Evolutionary conservation across 2,888 invertebrate species (phyloP), one percentile per base, ranked within the genome.

Genomic region (Caenorhabditis plicata): DNA sequence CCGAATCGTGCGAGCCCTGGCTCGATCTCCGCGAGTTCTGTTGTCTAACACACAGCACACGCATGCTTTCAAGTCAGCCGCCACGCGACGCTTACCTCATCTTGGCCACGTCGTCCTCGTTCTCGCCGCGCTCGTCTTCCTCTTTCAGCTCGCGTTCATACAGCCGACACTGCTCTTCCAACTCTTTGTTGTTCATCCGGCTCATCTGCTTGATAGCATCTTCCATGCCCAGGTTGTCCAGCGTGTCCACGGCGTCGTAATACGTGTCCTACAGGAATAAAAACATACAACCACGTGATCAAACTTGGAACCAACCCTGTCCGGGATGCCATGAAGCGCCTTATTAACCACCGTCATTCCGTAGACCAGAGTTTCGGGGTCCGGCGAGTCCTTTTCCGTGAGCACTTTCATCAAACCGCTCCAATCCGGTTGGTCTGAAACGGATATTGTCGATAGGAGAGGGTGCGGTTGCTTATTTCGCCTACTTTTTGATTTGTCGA

Each of bases 211-310:
- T 69, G 52, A 80, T 68, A 8, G 76, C 71, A 13, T 71, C 71
- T 56, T 85, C 84, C 82, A 85, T 83, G 38, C 84, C 84, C 38
- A 84, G 93, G 71, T 94, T 92, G 81, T 96, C 96, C 65, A 98
- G 84, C 20, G 89, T 87, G 83, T 98, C 96, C 3, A 93, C 91
- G 81, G 98, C 91, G 82, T 98, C 95, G 81, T 95, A 98, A 83
- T 94, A 98, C 20, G 90, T 89, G 81, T 96, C 93, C 83, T 92
- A 91, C 83, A 63, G 13, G 27, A 41, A 33, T 26, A 8, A 42
- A 11, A 19, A n/a, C n/a, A n/a, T n/a, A n/a, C n/a, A n/a, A n/a
- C n/a, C n/a, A n/a, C n/a, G n/a, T n/a, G n/a, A n/a, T n/a, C n/a
- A n/a, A n/a, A n/a, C n/a, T n/a, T n/a, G 19, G 4, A 4, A 44